phyloP scores from a whole-genome alignment of 2,888 invertebrate genomes.

The Ametastegia equiseti region DNA sequence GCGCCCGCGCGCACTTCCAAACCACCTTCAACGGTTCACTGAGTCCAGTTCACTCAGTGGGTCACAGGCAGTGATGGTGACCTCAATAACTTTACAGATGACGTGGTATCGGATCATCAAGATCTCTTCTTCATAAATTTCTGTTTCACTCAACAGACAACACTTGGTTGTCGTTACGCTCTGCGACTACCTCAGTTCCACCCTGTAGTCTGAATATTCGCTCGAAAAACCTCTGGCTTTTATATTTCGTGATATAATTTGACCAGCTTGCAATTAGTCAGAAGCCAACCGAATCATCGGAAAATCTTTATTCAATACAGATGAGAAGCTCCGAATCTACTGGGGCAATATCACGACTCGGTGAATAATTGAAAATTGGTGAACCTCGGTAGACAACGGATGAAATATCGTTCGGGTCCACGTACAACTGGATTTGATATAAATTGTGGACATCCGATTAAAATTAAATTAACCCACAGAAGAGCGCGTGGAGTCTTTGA shows the following conservation, averaged over 20 bases:
- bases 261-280: neutral
- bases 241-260: neutral
- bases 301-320: neutral
- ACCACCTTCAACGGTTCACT: slow-evolving; percentile 9
- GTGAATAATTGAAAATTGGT: neutral
- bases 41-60: neutral
- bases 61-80: slow-evolving; percentile 5
- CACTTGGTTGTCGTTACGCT: neutral
- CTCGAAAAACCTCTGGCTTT: neutral
- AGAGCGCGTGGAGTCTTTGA: neutral
- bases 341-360: neutral
- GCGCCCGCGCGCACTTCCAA: neutral
- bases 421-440: neutral
- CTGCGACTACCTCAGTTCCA: neutral
- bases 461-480: neutral
- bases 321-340: neutral
- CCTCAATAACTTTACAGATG: neutral
- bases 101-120: neutral
- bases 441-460: neutral
- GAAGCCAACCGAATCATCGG: neutral
- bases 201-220: neutral
- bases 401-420: neutral
- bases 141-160: neutral
- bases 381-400: neutral
- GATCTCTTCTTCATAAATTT: neutral